These are phyloP conservation scores for Puntigrus tetrazona DNA, from an alignment of 2,113 vertebrate genomes.

Conservation along the genomic window DNA sequence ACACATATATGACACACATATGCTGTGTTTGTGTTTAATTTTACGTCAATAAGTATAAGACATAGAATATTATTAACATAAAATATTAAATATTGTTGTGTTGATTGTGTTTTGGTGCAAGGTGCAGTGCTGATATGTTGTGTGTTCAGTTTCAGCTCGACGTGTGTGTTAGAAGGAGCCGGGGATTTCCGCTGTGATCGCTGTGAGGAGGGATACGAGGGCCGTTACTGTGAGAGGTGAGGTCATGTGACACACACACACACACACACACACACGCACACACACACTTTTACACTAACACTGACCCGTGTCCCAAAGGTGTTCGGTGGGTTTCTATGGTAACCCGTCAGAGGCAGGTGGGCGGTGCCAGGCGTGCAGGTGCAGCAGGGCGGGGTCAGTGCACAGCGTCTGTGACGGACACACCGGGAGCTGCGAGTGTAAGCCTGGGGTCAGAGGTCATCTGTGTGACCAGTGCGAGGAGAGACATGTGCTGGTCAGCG, in stretches of 20 bases:
- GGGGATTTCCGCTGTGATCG: slow-evolving; percentile 83
- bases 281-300: neutral
- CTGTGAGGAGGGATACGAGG: slow-evolving; percentile 86
- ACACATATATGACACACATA: too few relatives aligned
- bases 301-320: slow-evolving; percentile 69
- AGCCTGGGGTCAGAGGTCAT: slow-evolving; percentile 79
- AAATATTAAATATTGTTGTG: neutral
- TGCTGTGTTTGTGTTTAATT: too few relatives aligned
- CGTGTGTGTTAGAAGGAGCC: slow-evolving; percentile 79
- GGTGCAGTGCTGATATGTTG: slow-evolving; percentile 52
- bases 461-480: slow-evolving; percentile 83
- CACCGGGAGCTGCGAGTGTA: slow-evolving; percentile 85
- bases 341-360: slow-evolving; percentile 74
- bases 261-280: neutral
- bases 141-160: slow-evolving; percentile 84
- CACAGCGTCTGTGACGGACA: slow-evolving; percentile 72
- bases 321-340: slow-evolving; percentile 85
- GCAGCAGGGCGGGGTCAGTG: slow-evolving; percentile 78
- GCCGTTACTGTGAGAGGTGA: slow-evolving; percentile 90
- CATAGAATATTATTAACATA: too few relatives aligned
- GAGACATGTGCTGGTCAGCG: slow-evolving; percentile 78
- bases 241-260: slow-evolving; percentile 16
- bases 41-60: too few relatives aligned
- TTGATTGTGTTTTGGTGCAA: too few relatives aligned
- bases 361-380: slow-evolving; percentile 78